phyloP scores from a whole-genome alignment of 2,888 invertebrate genomes.

The Amorpha juglandis region DNA sequence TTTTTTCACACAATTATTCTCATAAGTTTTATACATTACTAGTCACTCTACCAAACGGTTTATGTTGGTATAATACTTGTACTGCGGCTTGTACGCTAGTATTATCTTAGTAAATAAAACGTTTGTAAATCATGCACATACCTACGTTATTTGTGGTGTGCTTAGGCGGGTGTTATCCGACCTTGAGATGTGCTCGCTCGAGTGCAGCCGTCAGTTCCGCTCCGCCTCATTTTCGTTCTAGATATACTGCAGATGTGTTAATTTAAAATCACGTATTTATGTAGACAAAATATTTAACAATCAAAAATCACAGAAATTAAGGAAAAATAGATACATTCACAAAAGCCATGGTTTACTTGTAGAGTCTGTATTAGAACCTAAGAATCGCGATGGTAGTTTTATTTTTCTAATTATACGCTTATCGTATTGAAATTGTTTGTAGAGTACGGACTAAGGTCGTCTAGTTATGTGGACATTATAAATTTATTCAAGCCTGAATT shows the following conservation, averaged over 20 bases:
- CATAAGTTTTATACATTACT: too few relatives aligned
- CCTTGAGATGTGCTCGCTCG: constrained; percentile 67
- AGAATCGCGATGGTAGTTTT: too few relatives aligned
- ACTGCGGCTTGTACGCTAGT: neutral
- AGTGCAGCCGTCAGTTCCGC: constrained; percentile 70
- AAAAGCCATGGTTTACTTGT: too few relatives aligned
- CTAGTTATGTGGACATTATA: neutral
- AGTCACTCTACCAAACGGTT: too few relatives aligned
- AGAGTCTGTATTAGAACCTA: too few relatives aligned
- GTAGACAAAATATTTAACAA: constrained; percentile 34
- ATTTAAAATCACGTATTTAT: constrained; percentile 46
- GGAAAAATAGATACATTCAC: too few relatives aligned
- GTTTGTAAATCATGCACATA: constrained; percentile 34
- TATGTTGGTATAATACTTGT: too few relatives aligned
- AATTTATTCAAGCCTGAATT: neutral
- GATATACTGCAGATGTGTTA: constrained; percentile 63
- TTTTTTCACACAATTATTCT: too few relatives aligned
- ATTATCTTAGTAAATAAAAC: neutral
- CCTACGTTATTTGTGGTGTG: constrained; percentile 47
- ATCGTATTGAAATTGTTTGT: neutral
- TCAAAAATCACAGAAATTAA: constrained; percentile 17
- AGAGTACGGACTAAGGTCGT: neutral
- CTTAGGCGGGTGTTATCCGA: constrained; percentile 61
- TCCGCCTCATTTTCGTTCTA: constrained; percentile 66
- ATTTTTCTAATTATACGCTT: too few relatives aligned